Conservation (phyloP, 1,140 invertebrate species). For the honey bee (Apis mellifera) region Amel_HAv3.1 CM009936.2:4451501-4452000, state of each 20-base stretch:
- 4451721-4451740: neutral
- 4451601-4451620: neutral
- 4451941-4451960: neutral
- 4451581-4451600: neutral
- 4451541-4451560: no score
- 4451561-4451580: neutral
- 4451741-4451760: neutral
- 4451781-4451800: slow-evolving; percentile 7
- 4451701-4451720: neutral
- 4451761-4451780: slow-evolving; percentile 9
- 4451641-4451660: neutral
- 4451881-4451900: neutral
- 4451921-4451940: neutral
- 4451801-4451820: neutral
- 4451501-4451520: no score
- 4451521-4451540: no score
- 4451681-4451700: neutral
- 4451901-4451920: slow-evolving; percentile 16
- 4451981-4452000: slow-evolving; percentile 24
- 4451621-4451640: neutral
- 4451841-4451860: slow-evolving; percentile 12
- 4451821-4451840: slow-evolving; percentile 4
- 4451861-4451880: slow-evolving; percentile 33
- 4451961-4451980: slow-evolving; percentile 43
- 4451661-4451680: neutral